These are phyloP conservation scores for Motacilla alba DNA, from an alignment of 2,113 vertebrate species.

Conservation along the genomic window DNA sequence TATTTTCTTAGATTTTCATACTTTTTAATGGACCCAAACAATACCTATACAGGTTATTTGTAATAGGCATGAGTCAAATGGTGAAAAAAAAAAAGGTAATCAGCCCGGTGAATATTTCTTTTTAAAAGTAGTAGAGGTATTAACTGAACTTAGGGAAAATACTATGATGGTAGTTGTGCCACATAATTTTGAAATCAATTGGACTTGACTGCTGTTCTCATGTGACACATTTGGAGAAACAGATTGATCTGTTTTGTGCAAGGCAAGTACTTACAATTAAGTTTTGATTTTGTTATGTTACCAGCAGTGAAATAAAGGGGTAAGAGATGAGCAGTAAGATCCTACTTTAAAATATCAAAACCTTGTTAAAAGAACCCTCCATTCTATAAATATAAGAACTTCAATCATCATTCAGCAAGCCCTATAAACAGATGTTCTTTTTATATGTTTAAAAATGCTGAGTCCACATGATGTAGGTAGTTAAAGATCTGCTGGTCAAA, in stretches of 20 bases:
- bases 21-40: background rate
- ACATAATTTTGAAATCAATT: conserved; percentile 70
- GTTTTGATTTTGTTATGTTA: conserved; percentile 64
- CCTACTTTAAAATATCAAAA: background rate
- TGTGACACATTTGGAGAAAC: conserved; percentile 67
- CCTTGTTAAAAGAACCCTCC: background rate
- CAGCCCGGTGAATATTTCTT: conserved; percentile 22
- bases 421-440: background rate
- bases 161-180: conserved; percentile 5
- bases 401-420: background rate
- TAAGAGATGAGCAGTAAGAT: background rate
- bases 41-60: background rate
- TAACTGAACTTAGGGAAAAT: conserved; percentile 54
- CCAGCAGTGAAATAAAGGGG: conserved; percentile 21
- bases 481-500: background rate
- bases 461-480: background rate
- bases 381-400: background rate
- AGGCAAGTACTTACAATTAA: conserved; percentile 63
- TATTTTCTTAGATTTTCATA: background rate
- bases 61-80: conserved; percentile 24
- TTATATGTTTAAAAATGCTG: background rate
- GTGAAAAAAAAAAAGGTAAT: background rate
- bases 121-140: conserved; percentile 37
- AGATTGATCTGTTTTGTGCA: conserved; percentile 72
- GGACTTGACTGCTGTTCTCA: conserved; percentile 59